A percentile compares a stretch with the other conserved stretches of the same genome.
Conservation (phyloP, 2,113 vertebrate genomes). For the Macheiramphus alcinus region DNA sequence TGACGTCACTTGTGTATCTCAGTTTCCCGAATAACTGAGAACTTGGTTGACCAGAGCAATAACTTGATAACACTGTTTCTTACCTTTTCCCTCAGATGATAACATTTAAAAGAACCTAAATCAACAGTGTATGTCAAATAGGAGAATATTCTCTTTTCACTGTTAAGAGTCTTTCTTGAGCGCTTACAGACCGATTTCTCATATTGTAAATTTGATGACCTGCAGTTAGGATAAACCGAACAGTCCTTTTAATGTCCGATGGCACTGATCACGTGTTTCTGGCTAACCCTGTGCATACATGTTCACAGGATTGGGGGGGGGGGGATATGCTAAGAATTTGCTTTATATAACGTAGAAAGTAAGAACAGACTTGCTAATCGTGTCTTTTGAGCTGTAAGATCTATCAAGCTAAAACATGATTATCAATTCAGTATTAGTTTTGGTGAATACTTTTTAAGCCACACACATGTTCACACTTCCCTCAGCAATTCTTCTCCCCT, state of each 20-base stretch:
- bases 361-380: background rate
- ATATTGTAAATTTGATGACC: too few species aligned
- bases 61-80: rapidly evolving
- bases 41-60: background rate
- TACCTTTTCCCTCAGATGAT: background rate
- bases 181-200: background rate
- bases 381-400: background rate
- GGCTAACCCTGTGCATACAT: background rate
- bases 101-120: background rate
- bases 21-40: background rate
- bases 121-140: rapidly evolving
- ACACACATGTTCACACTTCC: background rate
- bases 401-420: background rate
- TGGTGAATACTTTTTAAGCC: background rate
- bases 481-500: background rate
- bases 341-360: background rate
- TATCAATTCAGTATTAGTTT: background rate
- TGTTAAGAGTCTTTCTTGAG: rapidly evolving
- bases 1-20: background rate
- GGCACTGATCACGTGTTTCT: background rate
- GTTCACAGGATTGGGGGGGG: rapidly evolving
- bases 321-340: background rate
- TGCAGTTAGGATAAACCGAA: rapidly evolving
- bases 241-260: too few species aligned
- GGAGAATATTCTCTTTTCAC: background rate